These are phyloP conservation scores for Notodonta dromedarius DNA, from an alignment of 2,888 invertebrate species.

Conservation along the genomic window DNA sequence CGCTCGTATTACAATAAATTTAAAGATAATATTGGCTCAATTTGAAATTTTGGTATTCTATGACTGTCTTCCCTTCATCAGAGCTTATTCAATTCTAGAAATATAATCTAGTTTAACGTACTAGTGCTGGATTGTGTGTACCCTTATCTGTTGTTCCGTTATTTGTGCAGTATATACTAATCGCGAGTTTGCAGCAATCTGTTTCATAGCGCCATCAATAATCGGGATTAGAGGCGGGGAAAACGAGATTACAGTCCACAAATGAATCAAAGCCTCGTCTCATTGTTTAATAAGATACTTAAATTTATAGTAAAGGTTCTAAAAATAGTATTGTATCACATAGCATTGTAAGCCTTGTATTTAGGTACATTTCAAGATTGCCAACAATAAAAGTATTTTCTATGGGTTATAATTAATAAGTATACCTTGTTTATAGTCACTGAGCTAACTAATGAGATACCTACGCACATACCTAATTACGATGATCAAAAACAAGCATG, in stretches of 20 bases:
- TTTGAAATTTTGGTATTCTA: background rate
- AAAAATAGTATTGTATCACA: no score
- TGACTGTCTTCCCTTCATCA: background rate
- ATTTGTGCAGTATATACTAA: constrained; percentile 3
- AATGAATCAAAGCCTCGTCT: background rate
- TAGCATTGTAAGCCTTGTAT: no score
- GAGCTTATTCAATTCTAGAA: background rate
- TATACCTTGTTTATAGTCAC: no score
- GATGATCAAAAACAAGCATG: no score
- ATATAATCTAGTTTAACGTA: background rate
- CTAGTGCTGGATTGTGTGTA: background rate
- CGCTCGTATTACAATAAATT: constrained; percentile 9
- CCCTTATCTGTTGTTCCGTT: background rate
- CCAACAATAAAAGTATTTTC: no score
- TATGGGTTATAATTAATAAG: no score
- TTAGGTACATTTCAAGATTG: no score
- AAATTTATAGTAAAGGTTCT: no score
- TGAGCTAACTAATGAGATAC: no score
- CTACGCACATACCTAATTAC: no score
- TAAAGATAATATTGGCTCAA: background rate
- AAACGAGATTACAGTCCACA: background rate
- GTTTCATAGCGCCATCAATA: constrained; percentile 2
- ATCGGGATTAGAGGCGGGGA: constrained; percentile 5
- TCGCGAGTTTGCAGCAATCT: constrained; percentile 4
- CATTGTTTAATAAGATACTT: no score